Evolutionary conservation across 2,797 vertebrate genomes (phyloP), one percentile per base, ranked within the genome.

Genomic region (Melanotaenia nigrans): DNA sequence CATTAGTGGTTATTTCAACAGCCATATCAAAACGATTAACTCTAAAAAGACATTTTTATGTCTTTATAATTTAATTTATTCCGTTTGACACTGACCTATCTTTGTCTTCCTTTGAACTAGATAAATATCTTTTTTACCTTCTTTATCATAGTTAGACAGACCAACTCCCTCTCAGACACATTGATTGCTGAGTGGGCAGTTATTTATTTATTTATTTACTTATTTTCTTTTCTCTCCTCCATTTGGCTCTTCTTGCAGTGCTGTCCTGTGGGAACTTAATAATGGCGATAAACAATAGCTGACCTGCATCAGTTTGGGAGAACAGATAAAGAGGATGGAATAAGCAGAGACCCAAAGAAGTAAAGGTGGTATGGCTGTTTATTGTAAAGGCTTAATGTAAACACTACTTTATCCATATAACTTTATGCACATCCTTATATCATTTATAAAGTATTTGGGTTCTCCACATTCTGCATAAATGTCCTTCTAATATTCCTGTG

Each of bases 261-360:
- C 20, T 51, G 36, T 84, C 81, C 75, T 65, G 42, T 85, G 86
- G 85, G 81, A 88, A 57, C 68, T 42, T 68, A 72, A 62, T 70
- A 73, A 69, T 57, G 49, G 67, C 81, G 80, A 80, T 83, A 85
- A 86, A 83, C 72, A 91, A 75, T 82, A 62, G 74, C 77, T 84
- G 85, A 86, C 86, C 82, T 81, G 71, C 65, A 68, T 84, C 71
- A 79, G 63, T 85, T 82, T 74, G 73, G 78, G 71, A 83, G 71
- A 85, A 77, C 35, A 51, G 3, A 40, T 38, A 56, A 24, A 30
- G 22, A 51, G 30, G 61, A 30, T 25, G 47, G 49, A 71, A 54
- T 16, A 35, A 61, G 61, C 51, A 11, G 42, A 68, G 61, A 45
- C 16, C 36, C 11, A 54, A 54, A 70, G 35, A 36, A 56, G 55